Evolutionary conservation across 1,140 invertebrate species (phyloP), one percentile per base, ranked within the genome.

Genomic region (Anastrepha ludens): DNA sequence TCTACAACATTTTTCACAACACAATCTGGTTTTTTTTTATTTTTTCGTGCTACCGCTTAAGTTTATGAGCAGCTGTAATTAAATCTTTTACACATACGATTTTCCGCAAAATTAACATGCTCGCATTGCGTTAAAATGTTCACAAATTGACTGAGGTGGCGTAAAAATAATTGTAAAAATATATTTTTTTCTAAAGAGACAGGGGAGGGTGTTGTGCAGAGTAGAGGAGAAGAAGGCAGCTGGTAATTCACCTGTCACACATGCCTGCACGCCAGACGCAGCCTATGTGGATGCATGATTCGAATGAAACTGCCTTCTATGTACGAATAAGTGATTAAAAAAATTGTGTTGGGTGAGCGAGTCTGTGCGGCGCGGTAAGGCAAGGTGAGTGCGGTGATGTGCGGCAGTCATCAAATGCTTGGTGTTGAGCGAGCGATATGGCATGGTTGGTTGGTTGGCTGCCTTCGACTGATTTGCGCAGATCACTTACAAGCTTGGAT

Each of bases 191-290:
- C 6, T 0, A 55, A 55, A 55, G 50, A 55, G 50, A 1, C 6
- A 55, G 50, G 50, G 11, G 50, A 1, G 50, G 50, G 50, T 55
- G 50, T 11, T 55, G 29, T 29, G 50, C 50, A 81, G 44, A 50
- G 5, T 11, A 9, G 39, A n/a, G 44, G 44, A 20, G 74, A 55
- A 78, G 17, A 8, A 20, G 47, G 47, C 17, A 81, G 74, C 74
- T 55, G 47, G 74, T 81, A 81, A 81, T 81, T 81, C 74, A 81
- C 74, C 47, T 81, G 74, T 81, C 74, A 81, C 74, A 81, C 74
- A 55, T 81, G 74, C n/a, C 47, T 81, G 74, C 74, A 81, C 74
- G 74, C 47, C 64, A 55, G 6, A 67, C 29, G 7, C 29, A 67
- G n/a, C n/a, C 29, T 29, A 67, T 78, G 70, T 78, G 17, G 39